phyloP scores from a whole-genome alignment of 2,797 vertebrate genomes.

The Tapirus indicus region DNA sequence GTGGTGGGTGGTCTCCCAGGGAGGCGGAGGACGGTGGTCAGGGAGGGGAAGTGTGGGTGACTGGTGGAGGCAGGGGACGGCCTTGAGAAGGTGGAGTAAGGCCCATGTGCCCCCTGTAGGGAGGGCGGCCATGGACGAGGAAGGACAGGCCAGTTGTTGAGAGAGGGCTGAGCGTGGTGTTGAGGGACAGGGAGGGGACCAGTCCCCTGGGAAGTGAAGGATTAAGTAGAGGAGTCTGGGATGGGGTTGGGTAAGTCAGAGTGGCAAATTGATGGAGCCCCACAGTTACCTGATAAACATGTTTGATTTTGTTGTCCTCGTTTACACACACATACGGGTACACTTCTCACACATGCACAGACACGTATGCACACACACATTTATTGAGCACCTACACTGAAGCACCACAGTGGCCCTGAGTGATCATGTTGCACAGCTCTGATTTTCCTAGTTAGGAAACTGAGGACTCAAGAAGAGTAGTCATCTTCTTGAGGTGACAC shows the following conservation, averaged over 20 bases:
- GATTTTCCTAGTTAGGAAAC: not conserved
- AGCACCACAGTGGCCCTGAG: not conserved
- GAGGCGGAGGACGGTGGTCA: not conserved
- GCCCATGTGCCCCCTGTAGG: too few species aligned
- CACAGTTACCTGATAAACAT: too few species aligned
- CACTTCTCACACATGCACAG: not conserved
- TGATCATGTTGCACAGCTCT: not conserved
- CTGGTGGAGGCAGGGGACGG: accelerated
- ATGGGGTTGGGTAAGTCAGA: too few species aligned
- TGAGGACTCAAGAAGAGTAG: not conserved
- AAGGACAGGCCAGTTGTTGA: accelerated
- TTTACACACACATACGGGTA: too few species aligned
- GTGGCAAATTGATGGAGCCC: not conserved
- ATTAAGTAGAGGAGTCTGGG: not conserved
- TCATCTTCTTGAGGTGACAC: not conserved
- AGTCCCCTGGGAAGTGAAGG: not conserved
- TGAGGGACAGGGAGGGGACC: too few species aligned
- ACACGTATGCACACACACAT: not conserved
- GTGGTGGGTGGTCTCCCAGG: not conserved
- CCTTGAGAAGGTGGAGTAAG: too few species aligned
- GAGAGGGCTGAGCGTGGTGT: not conserved
- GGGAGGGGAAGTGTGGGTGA: not conserved
- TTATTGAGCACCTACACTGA: too few species aligned
- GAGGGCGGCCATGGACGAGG: accelerated
- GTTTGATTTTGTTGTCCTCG: not conserved